phyloP scores from a whole-genome alignment of 2,113 vertebrate genomes.

The Indicator maculatus region DNA sequence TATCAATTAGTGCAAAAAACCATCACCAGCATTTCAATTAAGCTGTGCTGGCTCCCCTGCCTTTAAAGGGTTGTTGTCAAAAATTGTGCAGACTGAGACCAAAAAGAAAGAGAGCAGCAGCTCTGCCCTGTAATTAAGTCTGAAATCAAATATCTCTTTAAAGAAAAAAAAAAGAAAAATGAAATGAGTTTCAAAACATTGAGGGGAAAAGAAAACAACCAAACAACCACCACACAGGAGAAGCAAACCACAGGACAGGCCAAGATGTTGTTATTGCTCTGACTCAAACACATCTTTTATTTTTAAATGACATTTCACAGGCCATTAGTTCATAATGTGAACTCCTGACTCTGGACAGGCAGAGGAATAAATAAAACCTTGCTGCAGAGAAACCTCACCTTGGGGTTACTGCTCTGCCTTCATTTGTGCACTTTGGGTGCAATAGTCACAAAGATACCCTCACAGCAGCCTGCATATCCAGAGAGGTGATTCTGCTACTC shows the following conservation, averaged over 20 bases:
- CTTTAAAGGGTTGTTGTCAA: constrained; percentile 62
- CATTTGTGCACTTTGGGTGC: background rate
- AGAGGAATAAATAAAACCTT: constrained; percentile 33
- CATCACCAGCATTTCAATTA: constrained; percentile 69
- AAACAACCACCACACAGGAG: too few relatives aligned
- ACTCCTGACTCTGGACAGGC: constrained; percentile 37
- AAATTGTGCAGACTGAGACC: constrained; percentile 60
- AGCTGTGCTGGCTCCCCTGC: constrained; percentile 13
- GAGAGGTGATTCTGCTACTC: too few relatives aligned
- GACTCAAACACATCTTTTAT: constrained; percentile 60
- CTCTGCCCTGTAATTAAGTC: constrained; percentile 47
- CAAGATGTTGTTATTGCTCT: constrained; percentile 50
- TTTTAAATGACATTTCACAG: constrained; percentile 63
- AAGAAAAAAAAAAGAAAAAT: background rate
- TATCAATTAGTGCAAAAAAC: constrained; percentile 68
- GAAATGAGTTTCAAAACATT: constrained; percentile 49
- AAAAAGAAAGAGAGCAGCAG: background rate
- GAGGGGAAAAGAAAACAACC: background rate
- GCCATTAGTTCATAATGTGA: constrained; percentile 61
- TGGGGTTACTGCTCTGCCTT: constrained; percentile 40
- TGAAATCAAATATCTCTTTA: constrained; percentile 12
- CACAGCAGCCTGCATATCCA: background rate
- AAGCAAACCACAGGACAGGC: background rate
- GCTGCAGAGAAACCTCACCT: constrained; percentile 1
- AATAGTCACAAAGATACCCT: background rate